phyloP scores from a whole-genome alignment of 53 echinoderm and acorn worm genomes.

The Henricia sp. region DNA sequence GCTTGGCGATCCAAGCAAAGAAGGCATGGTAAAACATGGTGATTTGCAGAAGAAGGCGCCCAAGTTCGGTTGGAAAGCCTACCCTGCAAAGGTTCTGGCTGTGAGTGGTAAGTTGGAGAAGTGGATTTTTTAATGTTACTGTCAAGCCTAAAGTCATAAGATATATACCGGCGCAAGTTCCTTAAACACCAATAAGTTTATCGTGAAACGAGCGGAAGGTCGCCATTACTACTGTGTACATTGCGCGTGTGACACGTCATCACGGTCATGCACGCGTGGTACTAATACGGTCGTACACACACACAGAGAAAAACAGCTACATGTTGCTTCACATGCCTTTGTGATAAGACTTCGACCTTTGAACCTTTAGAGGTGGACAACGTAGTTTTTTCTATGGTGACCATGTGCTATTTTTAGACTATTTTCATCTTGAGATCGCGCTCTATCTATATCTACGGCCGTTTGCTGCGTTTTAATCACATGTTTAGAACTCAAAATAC shows the following conservation, averaged over 20 bases:
- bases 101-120: conserved; percentile 32
- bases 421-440: no score
- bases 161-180: not conserved
- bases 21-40: conserved; percentile 39
- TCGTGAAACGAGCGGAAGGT: not conserved
- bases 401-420: no score
- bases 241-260: not conserved
- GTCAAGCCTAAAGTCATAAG: conserved; percentile 2
- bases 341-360: no score
- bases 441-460: no score
- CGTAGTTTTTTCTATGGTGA: no score
- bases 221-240: not conserved
- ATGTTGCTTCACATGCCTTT: no score
- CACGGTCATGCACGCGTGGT: not conserved
- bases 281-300: no score
- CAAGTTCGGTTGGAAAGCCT: conserved; percentile 42
- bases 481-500: no score
- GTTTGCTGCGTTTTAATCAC: no score
- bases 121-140: conserved; percentile 2
- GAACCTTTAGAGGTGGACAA: no score
- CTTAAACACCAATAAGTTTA: not conserved
- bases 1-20: conserved; percentile 6
- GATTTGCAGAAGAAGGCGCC: conserved; percentile 6
- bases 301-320: no score
- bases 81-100: conserved; percentile 19